A percentile compares a stretch with the other conserved stretches of the same genome.
Evolutionary conservation across 2,113 vertebrate genomes (phyloP).

Genomic region (Esox niger): DNA sequence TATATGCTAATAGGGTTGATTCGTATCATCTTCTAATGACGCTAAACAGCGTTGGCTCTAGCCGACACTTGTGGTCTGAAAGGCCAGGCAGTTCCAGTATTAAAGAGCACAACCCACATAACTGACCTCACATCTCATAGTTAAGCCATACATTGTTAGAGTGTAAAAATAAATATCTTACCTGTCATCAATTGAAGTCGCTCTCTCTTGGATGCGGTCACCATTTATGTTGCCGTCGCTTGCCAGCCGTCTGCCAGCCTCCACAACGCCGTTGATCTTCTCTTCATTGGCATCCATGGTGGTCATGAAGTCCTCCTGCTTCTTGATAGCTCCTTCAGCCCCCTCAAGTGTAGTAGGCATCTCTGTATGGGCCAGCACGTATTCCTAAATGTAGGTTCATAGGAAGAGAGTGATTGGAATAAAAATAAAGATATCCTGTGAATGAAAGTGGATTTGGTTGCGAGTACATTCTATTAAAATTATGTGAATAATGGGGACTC

Average conservation of each 20-base stretch:
- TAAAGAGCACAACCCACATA: too few species aligned
- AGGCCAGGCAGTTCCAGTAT: too few species aligned
- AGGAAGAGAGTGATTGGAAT: neutral
- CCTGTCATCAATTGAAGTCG: slow-evolving; percentile 88
- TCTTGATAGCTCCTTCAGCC: slow-evolving; percentile 87
- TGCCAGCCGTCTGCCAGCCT: slow-evolving; percentile 82
- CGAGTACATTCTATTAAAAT: too few species aligned
- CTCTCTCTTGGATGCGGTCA: slow-evolving; percentile 87
- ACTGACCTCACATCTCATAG: too few species aligned
- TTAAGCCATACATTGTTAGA: too few species aligned
- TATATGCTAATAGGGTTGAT: too few species aligned
- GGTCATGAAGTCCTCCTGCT: slow-evolving; percentile 92
- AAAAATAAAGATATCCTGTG: too few species aligned
- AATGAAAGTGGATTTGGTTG: too few species aligned
- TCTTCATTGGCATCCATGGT: slow-evolving; percentile 92
- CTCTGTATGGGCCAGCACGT: slow-evolving; percentile 85
- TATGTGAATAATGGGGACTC: too few species aligned
- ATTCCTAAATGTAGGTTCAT: slow-evolving; percentile 69
- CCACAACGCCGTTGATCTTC: slow-evolving; percentile 86
- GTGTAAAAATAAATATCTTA: slow-evolving; percentile 47
- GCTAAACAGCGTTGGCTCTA: too few species aligned
- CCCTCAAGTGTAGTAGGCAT: slow-evolving; percentile 88
- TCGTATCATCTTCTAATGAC: too few species aligned
- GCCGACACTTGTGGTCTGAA: too few species aligned
- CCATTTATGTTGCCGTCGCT: slow-evolving; percentile 86